Evolutionary conservation across 1,140 invertebrate genomes (phyloP).

Genomic region (Archivesica marissinica): DNA sequence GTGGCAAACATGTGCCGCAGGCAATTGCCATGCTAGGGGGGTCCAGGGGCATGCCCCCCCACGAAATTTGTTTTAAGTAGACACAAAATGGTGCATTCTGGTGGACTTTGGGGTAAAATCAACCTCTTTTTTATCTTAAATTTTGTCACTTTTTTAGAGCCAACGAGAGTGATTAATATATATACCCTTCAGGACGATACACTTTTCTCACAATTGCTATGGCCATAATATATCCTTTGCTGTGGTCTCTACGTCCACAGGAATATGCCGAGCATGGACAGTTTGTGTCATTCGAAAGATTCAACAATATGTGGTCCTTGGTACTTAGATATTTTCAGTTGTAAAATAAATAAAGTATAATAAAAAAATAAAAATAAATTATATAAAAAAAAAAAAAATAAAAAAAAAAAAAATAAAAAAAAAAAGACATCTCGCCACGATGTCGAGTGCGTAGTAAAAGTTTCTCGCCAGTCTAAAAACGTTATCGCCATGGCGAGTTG

Average conservation of each 20-base stretch:
- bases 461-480: background rate
- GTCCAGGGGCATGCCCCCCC: too few relatives aligned
- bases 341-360: too few relatives aligned
- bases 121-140: too few relatives aligned
- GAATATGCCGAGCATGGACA: slow-evolving; percentile 52
- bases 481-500: background rate
- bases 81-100: too few relatives aligned
- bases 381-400: background rate
- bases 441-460: too few relatives aligned
- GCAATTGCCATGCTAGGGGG: too few relatives aligned
- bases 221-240: slow-evolving; percentile 52
- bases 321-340: background rate
- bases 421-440: too few relatives aligned
- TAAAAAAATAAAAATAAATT: background rate
- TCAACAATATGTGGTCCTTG: slow-evolving; percentile 53
- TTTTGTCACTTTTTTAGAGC: too few relatives aligned
- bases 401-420: background rate
- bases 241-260: slow-evolving; percentile 26
- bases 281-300: slow-evolving; percentile 44
- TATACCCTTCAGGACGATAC: slow-evolving; percentile 44
- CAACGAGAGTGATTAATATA: too few relatives aligned
- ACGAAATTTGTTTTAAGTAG: too few relatives aligned
- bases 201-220: slow-evolving; percentile 35
- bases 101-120: too few relatives aligned
- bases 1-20: too few relatives aligned